Evolutionary conservation across 2,888 invertebrate genomes (phyloP).

Genomic region (Malthinus flaveolus): DNA sequence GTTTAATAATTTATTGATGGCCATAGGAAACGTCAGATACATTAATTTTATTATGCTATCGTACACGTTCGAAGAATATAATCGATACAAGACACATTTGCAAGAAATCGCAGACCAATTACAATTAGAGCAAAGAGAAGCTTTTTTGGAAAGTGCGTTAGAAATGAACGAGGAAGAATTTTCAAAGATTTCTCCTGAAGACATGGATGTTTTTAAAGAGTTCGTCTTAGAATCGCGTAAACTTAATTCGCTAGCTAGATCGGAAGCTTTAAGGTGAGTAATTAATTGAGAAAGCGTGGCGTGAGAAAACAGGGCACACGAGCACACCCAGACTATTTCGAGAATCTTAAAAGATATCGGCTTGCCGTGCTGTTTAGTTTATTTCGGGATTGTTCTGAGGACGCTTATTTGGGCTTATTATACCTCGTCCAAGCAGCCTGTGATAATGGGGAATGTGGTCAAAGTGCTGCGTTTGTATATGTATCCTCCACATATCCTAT

Average conservation of each 20-base stretch:
- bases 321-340: no score
- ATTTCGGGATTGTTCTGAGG: no score
- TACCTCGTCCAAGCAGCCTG: no score
- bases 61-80: constrained; percentile 15
- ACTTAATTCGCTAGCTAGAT: constrained; percentile 23
- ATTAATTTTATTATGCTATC: constrained; percentile 44
- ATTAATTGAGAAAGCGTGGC: not conserved
- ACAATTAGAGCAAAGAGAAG: constrained; percentile 26
- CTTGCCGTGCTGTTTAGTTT: no score
- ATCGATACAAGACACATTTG: constrained; percentile 3
- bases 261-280: constrained; percentile 31
- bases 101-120: constrained; percentile 33
- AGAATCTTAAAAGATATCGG: no score
- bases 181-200: constrained; percentile 29
- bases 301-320: no score
- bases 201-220: constrained; percentile 33
- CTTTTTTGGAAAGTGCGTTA: constrained; percentile 26
- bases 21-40: constrained; percentile 42
- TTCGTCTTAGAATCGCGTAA: constrained; percentile 36
- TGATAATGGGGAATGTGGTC: no score
- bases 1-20: constrained; percentile 42
- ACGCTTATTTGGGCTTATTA: no score
- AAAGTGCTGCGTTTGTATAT: no score
- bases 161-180: constrained; percentile 37
- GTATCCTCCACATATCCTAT: no score